These are phyloP conservation scores for Leptinotarsa undecemlineata DNA, from an alignment of 1,140 invertebrate genomes.

Conservation along the genomic window DNA sequence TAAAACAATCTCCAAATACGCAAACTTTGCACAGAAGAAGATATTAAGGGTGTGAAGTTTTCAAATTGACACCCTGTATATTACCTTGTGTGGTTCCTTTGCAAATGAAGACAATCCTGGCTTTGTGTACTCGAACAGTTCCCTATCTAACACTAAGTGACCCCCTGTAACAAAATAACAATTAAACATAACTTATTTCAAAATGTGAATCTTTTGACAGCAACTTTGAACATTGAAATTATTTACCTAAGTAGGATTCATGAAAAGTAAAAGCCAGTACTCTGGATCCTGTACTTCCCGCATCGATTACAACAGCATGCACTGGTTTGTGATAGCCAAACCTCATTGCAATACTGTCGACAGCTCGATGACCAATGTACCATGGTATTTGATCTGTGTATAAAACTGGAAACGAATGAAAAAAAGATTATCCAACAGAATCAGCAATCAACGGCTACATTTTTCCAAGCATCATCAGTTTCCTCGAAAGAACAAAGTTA, in stretches of 20 bases:
- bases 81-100: constrained; percentile 73
- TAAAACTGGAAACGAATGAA: constrained; percentile 46
- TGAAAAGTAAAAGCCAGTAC: constrained; percentile 90
- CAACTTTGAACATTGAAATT: not conserved
- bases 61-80: not conserved
- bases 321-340: constrained; percentile 74
- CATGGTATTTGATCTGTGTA: constrained; percentile 55
- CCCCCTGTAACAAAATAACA: constrained; percentile 59
- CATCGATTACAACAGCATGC: constrained; percentile 94
- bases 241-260: constrained; percentile 66
- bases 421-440: not conserved
- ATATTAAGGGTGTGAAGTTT: no score
- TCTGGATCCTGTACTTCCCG: constrained; percentile 92
- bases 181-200: not conserved
- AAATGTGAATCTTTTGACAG: not conserved
- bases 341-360: constrained; percentile 68
- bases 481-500: not conserved
- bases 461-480: not conserved
- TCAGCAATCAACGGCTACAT: not conserved
- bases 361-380: constrained; percentile 54
- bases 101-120: constrained; percentile 88
- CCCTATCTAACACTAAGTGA: constrained; percentile 74
- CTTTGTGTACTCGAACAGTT: constrained; percentile 82
- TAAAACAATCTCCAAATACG: no score
- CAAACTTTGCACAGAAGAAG: no score